Evolutionary conservation across 2,888 invertebrate species (phyloP), one percentile per base, ranked within the genome.

Genomic region (Drosophila parthenogenetica): DNA sequence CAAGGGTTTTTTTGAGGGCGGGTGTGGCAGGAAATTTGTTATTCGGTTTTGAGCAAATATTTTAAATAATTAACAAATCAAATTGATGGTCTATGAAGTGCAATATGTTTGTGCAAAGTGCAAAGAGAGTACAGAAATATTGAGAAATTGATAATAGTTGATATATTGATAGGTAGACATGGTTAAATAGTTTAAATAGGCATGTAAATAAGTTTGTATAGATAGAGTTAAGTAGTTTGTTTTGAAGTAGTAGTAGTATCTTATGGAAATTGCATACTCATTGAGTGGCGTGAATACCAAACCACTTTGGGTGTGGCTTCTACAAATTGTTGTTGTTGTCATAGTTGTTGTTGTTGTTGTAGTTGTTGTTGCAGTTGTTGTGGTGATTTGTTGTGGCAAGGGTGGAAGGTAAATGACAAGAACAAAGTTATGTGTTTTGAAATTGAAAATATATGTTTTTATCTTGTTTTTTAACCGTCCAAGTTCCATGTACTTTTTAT

Each of bases 271-370:
- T 87, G 91, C 91, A 89, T 91, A 91, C 91, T 91, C 91, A 91
- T 91, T 91, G 81, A 91, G 91, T 88, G 91, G 91, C 81, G 91
- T 89, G 77, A 91, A 90, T 79, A 91, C 91, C 91, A 91, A 86
- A 90, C 91, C 91, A 89, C 91, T 91, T 86, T 90, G 85, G 85
- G 81, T 82, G 87, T 82, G 79, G 77, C 89, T 87, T 71, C 76
- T 76, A 65, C 42, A 51, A 60, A 58, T 73, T 60, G 81, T 69
- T 65, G 78, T 79, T 69, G 77, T 76, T 58, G 64, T 70, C 42
- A 66, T 77, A 62, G 69, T 75, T 73, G 61, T 61, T 66, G 66
- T 70, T 60, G 53, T 51, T 51, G 73, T 72, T 69, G 68, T 60
- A 65, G 61, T 75, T 58, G 65, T 54, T 46, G 50, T 75, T 59